A percentile compares a stretch with the other conserved stretches of the same genome.
These are phyloP conservation scores for Macrotis lagotis DNA, from an alignment of 2,113 vertebrate species.

Conservation along the genomic window DNA sequence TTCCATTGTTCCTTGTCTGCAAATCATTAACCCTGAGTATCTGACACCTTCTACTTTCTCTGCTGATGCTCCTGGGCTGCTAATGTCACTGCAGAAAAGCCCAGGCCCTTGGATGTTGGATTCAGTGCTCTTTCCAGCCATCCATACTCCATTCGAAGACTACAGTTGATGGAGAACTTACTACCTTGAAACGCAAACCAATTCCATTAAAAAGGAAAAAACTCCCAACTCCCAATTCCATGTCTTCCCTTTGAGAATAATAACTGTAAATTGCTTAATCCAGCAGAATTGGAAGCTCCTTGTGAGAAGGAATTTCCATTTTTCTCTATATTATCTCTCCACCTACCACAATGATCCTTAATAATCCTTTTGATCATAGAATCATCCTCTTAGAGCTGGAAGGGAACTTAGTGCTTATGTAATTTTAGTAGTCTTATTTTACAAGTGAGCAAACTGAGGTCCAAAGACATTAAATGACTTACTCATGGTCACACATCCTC, in stretches of 20 bases:
- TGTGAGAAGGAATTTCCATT: neutral
- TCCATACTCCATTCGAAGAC: neutral
- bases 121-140: neutral
- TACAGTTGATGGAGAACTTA: neutral
- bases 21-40: neutral
- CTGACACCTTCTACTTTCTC: neutral
- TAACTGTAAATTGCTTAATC: neutral
- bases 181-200: neutral
- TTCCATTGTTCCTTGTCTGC: neutral
- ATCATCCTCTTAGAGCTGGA: neutral
- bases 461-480: neutral
- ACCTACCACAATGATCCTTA: neutral
- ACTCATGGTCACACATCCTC: neutral
- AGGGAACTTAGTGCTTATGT: neutral
- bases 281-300: neutral
- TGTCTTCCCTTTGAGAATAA: neutral
- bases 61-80: neutral
- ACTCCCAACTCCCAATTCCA: neutral
- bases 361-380: neutral
- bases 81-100: neutral
- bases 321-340: neutral
- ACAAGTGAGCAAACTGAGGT: neutral
- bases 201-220: neutral
- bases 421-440: neutral
- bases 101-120: neutral